A percentile compares a stretch with the other conserved stretches of the same genome.
Evolutionary conservation across 2,797 vertebrate species (phyloP).

Genomic region (Prunella strophiata): DNA sequence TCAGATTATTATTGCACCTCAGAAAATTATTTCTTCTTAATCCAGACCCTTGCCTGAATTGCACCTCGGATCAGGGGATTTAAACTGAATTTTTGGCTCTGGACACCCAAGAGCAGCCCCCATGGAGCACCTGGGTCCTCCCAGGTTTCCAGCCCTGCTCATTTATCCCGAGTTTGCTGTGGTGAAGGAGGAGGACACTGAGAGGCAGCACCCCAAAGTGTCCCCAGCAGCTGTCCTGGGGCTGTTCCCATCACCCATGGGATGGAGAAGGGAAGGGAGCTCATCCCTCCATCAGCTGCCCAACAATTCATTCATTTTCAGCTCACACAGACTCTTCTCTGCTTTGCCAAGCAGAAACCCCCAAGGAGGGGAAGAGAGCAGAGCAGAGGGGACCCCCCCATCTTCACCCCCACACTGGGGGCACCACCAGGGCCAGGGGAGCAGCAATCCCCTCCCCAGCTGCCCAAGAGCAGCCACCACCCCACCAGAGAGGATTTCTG

Average conservation of each 20-base stretch:
- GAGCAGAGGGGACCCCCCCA: background rate
- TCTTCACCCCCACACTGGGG: accelerated
- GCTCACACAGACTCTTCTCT: accelerated
- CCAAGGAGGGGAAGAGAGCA: background rate
- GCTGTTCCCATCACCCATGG: accelerated
- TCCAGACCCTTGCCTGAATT: background rate
- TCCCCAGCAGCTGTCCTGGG: accelerated
- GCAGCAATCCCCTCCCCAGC: background rate
- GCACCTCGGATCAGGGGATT: background rate
- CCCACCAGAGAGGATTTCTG: background rate
- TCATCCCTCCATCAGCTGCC: background rate
- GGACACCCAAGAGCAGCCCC: background rate
- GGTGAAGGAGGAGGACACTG: background rate
- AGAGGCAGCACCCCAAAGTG: background rate
- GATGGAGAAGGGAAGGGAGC: background rate
- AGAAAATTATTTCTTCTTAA: background rate
- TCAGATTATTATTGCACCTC: too few relatives aligned
- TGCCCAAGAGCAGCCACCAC: background rate
- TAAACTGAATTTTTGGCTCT: background rate
- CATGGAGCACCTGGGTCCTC: accelerated
- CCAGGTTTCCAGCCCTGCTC: background rate
- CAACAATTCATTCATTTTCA: background rate
- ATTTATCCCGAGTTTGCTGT: background rate
- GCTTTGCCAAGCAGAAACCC: background rate
- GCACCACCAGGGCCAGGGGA: background rate